phyloP scores from a whole-genome alignment of 2,113 vertebrate genomes.

The Typhlomys cinereus region DNA sequence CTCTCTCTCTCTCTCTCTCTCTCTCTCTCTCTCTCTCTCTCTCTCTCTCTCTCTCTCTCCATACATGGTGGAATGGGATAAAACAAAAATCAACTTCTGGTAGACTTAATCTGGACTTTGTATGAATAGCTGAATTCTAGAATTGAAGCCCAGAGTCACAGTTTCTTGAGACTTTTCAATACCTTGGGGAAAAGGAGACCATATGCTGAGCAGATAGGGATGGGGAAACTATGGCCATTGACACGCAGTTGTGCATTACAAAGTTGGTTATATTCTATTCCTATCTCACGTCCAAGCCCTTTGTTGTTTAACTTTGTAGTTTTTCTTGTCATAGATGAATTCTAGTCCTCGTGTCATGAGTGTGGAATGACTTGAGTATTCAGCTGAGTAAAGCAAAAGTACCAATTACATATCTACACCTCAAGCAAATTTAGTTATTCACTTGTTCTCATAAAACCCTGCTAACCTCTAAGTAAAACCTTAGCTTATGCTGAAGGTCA shows the following conservation, averaged over 20 bases:
- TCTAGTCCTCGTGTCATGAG: background rate
- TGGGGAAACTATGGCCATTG: background rate
- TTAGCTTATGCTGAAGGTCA: background rate
- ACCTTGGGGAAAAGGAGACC: background rate
- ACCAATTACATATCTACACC: background rate
- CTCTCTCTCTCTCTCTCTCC: too few species aligned
- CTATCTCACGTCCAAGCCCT: background rate
- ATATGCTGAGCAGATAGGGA: background rate
- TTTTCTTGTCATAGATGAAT: background rate
- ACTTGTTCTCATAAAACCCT: background rate
- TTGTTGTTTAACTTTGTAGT: background rate
- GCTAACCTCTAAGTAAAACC: background rate
- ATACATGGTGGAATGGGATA: background rate
- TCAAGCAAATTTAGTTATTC: background rate
- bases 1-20: too few species aligned
- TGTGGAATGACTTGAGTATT: background rate
- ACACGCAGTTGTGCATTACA: background rate
- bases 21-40: too few species aligned
- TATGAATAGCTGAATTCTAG: background rate
- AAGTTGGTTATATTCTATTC: background rate
- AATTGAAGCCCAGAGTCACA: background rate
- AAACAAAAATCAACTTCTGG: background rate
- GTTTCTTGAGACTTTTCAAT: background rate
- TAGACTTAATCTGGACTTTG: background rate
- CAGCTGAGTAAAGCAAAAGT: background rate